Percentiles rank a stretch among this genome's conserved stretches.
phyloP scores from a whole-genome alignment of 2,797 vertebrate species.

The Spea hammondii region DNA sequence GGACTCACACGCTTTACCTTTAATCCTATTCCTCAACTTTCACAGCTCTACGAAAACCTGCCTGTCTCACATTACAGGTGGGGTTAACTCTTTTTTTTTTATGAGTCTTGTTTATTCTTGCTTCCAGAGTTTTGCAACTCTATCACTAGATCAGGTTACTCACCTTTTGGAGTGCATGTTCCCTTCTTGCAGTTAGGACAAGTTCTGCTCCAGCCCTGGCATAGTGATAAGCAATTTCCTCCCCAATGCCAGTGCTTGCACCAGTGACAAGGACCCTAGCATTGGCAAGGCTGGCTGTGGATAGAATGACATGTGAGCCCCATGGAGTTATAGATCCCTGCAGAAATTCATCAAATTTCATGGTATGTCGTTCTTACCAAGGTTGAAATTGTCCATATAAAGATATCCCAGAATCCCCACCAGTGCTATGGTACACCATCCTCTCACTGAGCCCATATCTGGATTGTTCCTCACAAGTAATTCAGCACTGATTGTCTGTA shows the following conservation, averaged over 20 bases:
- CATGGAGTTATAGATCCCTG: background rate
- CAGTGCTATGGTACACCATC: conserved; percentile 48
- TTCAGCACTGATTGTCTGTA: too few relatives aligned
- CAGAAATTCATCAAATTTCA: background rate
- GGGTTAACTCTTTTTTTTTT: too few relatives aligned
- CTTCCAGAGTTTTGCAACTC: background rate
- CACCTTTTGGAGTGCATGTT: conserved; percentile 68
- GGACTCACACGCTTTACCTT: too few relatives aligned
- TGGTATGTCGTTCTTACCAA: conserved; percentile 54
- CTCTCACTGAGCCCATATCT: conserved; percentile 28
- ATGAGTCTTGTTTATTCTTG: too few relatives aligned
- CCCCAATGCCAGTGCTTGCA: conserved; percentile 74
- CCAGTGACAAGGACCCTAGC: conserved; percentile 70
- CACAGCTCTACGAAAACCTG: too few relatives aligned
- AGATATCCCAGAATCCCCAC: conserved; percentile 55
- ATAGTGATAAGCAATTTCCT: conserved; percentile 78
- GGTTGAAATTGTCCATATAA: conserved; percentile 64
- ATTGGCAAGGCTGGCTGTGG: conserved; percentile 63
- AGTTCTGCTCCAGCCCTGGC: conserved; percentile 69
- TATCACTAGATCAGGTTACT: conserved; percentile 31
- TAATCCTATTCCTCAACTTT: too few relatives aligned
- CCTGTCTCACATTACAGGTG: too few relatives aligned
- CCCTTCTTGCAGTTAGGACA: conserved; percentile 70
- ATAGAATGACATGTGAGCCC: conserved; percentile 3
- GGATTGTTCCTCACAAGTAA: background rate